phyloP scores from a whole-genome alignment of 2,113 vertebrate genomes.

The Nannospalax galili region DNA sequence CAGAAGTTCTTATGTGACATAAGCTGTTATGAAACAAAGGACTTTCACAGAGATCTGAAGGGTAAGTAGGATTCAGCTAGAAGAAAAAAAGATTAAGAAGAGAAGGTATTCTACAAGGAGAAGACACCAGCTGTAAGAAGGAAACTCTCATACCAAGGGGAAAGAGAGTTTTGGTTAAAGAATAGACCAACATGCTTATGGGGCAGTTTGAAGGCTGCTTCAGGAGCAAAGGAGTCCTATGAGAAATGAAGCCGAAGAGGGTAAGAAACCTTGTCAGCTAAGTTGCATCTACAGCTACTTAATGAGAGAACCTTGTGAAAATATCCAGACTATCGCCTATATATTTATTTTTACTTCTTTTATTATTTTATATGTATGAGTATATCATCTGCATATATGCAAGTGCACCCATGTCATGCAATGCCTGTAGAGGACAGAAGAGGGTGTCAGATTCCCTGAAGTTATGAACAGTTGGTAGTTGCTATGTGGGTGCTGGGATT shows the following conservation, averaged over 20 bases:
- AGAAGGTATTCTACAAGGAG: background rate
- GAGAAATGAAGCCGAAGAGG: background rate
- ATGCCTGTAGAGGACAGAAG: no score
- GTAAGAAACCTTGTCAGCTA: background rate
- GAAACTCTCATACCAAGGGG: accelerated
- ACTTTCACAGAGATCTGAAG: background rate
- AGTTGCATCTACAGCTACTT: background rate
- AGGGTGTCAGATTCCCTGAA: no score
- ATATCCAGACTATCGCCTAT: background rate
- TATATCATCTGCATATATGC: no score
- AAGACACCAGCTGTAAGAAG: background rate
- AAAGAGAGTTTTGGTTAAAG: background rate
- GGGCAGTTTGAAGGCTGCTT: background rate
- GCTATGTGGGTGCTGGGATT: no score
- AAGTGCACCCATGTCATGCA: no score
- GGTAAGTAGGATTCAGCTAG: background rate
- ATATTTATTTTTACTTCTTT: background rate
- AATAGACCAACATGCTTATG: background rate
- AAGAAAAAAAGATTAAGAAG: background rate
- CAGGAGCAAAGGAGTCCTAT: background rate
- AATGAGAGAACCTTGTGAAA: background rate
- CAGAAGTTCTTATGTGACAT: no score
- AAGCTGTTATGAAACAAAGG: background rate
- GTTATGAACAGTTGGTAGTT: no score
- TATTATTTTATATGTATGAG: no score